Evolutionary conservation across 2,888 invertebrate genomes (phyloP), one percentile per base, ranked within the genome.

Genomic region (Apodemia mormo): DNA sequence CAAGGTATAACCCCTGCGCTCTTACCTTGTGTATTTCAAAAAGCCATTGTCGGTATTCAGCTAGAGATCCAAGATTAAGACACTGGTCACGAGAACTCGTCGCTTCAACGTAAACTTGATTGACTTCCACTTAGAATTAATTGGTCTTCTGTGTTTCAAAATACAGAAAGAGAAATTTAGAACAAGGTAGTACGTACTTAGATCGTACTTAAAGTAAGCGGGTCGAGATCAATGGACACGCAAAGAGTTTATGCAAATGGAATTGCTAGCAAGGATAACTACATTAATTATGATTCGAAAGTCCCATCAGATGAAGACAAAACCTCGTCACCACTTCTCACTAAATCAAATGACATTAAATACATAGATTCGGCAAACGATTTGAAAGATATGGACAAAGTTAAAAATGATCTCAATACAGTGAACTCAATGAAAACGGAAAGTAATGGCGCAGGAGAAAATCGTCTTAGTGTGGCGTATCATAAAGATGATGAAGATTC

Each of bases 21-120:
- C 87, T 92, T 76, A 91, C 88, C 81, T 90, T 91, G 86, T 89
- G 86, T 78, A 88, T 89, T 78, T 88, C 91, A 72, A 91, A 89
- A 83, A 90, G 86, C 79, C 91, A 90, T 76, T 92, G 90, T 86
- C 88, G 92, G 76, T 94, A 93, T 81, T 94, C 93, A 66, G 94
- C 93, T 76, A 93, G 94, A 89, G 94, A 95, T 81, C 95, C 95
- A 75, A 94, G 94, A 81, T 94, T 94, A 94, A 94, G 94, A 94
- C 85, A 94, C 73, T 94, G 87, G 86, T 92, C 92, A 56, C 84
- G 90, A 91, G 92, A 93, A 85, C 81, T 85, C 71, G 81, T 85
- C 80, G 86, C 87, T 74, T 89, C 88, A 65, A 86, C 91, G 81
- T 91, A 92, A 85, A 86, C 77, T 64, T 64, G 37, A 33, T 37